Percentiles rank a stretch among this genome's conserved stretches.
These are phyloP conservation scores for Muscidifurax raptorellus DNA, from an alignment of 1,140 invertebrate species.

Conservation along the genomic window DNA sequence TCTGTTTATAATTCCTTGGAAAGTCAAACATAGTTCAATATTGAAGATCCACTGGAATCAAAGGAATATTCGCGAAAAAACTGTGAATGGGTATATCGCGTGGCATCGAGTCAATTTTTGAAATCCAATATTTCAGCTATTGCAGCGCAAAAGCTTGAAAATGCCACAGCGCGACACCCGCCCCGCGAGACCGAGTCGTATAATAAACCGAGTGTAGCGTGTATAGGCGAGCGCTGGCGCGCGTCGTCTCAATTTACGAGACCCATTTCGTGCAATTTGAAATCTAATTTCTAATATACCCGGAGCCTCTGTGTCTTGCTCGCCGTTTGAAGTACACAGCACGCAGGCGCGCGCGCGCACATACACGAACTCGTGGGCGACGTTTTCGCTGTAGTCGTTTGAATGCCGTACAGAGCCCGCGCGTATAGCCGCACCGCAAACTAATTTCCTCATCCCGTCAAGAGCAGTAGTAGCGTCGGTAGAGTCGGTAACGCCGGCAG, in stretches of 20 bases:
- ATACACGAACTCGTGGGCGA: not conserved
- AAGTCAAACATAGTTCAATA: too few species aligned
- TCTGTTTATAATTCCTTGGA: not conserved
- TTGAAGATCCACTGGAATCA: too few species aligned
- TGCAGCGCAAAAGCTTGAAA: not conserved
- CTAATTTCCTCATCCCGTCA: constrained; percentile 40
- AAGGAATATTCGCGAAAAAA: too few species aligned
- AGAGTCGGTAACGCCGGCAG: not conserved
- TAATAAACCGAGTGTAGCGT: not conserved
- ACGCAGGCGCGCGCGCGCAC: not conserved
- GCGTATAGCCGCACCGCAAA: not conserved
- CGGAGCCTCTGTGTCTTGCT: not conserved
- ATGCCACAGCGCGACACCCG: not conserved
- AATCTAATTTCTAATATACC: constrained; percentile 23
- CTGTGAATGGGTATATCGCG: too few species aligned
- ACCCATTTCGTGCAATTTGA: constrained; percentile 12
- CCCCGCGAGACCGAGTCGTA: not conserved
- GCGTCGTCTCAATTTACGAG: constrained; percentile 10
- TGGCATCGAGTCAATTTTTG: not conserved
- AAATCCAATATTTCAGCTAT: not conserved
- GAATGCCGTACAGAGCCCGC: not conserved
- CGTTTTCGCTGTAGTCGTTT: not conserved
- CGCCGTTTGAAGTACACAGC: not conserved
- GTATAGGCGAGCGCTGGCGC: not conserved
- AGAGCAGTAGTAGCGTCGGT: constrained; percentile 3